phyloP scores from a whole-genome alignment of 2,113 vertebrate genomes.

The Channa maculata region DNA sequence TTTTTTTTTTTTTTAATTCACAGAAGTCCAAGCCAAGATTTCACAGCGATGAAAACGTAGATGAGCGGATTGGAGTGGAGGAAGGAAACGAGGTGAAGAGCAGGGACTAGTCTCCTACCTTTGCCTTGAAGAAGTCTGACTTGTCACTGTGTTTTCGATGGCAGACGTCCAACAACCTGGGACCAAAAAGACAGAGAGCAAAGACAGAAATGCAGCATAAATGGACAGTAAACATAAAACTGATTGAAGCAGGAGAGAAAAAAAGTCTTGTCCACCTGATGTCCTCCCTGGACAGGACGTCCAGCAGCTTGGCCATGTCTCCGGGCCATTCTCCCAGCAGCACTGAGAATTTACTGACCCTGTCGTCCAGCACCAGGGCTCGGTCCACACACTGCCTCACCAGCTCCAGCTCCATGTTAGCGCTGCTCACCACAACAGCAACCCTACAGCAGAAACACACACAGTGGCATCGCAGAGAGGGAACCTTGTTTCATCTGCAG shows the following conservation, averaged over 20 bases:
- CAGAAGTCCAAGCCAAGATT: slow-evolving; percentile 7
- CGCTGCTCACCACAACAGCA: slow-evolving; percentile 88
- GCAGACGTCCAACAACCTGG: slow-evolving; percentile 89
- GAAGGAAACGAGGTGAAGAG: slow-evolving; percentile 19
- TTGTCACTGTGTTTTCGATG: slow-evolving; percentile 85
- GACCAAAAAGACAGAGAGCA: slow-evolving; percentile 29
- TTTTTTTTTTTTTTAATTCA: slow-evolving; percentile 24
- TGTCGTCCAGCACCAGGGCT: slow-evolving; percentile 87
- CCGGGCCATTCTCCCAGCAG: slow-evolving; percentile 85
- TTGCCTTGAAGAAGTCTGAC: slow-evolving; percentile 85
- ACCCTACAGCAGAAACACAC: slow-evolving; percentile 80
- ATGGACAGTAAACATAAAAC: neutral
- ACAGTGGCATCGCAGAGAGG: neutral
- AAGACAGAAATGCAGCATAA: neutral
- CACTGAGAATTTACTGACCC: slow-evolving; percentile 88
- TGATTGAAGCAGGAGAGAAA: neutral
- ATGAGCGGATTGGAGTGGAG: slow-evolving; percentile 26
- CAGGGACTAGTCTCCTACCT: slow-evolving; percentile 81
- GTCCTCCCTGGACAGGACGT: slow-evolving; percentile 88
- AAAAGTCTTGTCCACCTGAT: slow-evolving; percentile 80
- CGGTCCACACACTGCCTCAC: slow-evolving; percentile 87
- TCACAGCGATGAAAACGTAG: neutral
- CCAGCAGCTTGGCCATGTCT: slow-evolving; percentile 89
- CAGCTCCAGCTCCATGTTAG: slow-evolving; percentile 88
- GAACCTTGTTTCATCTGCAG: slow-evolving; percentile 24